phyloP scores from a whole-genome alignment of 2,113 vertebrate genomes.

The Catharus minimus region DNA sequence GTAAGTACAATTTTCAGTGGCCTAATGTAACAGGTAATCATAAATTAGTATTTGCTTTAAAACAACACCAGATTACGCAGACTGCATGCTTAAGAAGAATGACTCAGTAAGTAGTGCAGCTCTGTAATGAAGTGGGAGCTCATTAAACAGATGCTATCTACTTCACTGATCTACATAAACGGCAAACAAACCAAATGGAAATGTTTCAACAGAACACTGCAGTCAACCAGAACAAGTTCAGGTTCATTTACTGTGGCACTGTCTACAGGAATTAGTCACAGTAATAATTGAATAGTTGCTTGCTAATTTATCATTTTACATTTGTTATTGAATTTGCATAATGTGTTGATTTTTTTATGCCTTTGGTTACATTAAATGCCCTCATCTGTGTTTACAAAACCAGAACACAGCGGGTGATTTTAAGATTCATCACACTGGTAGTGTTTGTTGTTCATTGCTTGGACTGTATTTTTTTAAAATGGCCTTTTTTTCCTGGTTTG shows the following conservation, averaged over 20 bases:
- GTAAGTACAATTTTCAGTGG: conserved; percentile 78
- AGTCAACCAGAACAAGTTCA: conserved; percentile 77
- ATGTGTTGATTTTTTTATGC: conserved; percentile 37
- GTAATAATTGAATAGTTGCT: conserved; percentile 77
- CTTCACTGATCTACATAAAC: conserved; percentile 61
- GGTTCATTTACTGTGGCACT: conserved; percentile 75
- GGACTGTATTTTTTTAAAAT: neutral
- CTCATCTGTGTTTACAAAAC: conserved; percentile 16
- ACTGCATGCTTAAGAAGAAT: conserved; percentile 71
- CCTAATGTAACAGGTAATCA: conserved; percentile 84
- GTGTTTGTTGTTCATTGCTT: neutral
- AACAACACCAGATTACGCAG: conserved; percentile 69
- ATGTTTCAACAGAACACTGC: conserved; percentile 69
- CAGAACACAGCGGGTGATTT: conserved; percentile 2
- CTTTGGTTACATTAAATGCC: conserved; percentile 44
- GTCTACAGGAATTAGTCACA: conserved; percentile 75
- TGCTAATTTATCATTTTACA: conserved; percentile 78
- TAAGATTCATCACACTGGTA: conserved; percentile 11
- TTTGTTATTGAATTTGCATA: conserved; percentile 74
- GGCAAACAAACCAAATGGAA: conserved; percentile 75
- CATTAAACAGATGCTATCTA: conserved; percentile 79
- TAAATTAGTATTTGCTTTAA: conserved; percentile 85
- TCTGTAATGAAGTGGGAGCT: conserved; percentile 78
- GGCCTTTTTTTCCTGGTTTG: neutral
- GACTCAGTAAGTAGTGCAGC: conserved; percentile 55